Evolutionary conservation across 2,888 invertebrate species (phyloP), one percentile per base, ranked within the genome.

Genomic region (Coelopa pilipes): DNA sequence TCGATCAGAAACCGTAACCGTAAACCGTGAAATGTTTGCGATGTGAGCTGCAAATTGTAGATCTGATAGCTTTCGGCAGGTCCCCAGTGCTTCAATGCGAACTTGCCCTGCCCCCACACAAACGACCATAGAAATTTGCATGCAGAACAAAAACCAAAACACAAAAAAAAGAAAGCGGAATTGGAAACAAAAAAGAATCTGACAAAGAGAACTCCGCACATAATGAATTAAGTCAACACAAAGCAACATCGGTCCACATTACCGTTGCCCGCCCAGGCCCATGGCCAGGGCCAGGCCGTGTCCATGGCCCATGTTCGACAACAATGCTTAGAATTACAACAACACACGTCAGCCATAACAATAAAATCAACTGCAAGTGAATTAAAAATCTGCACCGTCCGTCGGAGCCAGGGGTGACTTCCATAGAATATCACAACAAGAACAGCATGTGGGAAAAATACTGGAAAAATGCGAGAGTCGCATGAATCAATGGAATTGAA

Each of bases 351-450:
- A 67, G 53, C 66, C 50, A 50, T 21, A 63, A 50, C 57, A 59
- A 73, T 62, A 73, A 34, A 60, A 70, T 71, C 74, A 67, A 72
- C 73, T 75, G 73, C 75, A 77, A 79, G 75, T 77, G 76, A 77
- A 77, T 77, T 77, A 77, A 76, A 76, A 75, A 74, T 75, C 70
- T 72, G 57, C 76, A 70, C 73, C 63, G 66, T 69, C 68, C 50
- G 57, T 53, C 57, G 34, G 4, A 2, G 34, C 4, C 34, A 68
- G 67, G 73, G 70, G 66, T 67, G 70, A 75, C 72, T 73, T 73
- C 72, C 69, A 75, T 74, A 67, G 68, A 74, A 53, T 34, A 46
- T 47, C 69, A 69, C 57, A 49, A 70, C 34, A 62, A 49, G 17
- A 55, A 62, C n/a, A 69, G 13, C 47, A 70, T 49, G 19, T 47